phyloP scores from a whole-genome alignment of 35 echinoderm and acorn worm genomes.

The Ophiothrix spiculata region DNA sequence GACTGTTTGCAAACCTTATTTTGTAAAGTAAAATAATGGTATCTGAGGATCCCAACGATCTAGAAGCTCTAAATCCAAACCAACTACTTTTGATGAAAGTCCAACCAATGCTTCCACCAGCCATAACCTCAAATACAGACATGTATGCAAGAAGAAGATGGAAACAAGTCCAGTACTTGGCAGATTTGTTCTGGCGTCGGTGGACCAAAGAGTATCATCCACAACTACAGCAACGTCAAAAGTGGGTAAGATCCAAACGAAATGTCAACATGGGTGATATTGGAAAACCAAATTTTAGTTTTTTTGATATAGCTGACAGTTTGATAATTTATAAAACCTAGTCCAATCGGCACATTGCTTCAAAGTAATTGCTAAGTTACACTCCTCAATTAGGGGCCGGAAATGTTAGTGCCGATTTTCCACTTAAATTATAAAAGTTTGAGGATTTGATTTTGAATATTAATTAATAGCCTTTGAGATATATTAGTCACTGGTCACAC shows the following conservation, averaged over 20 bases:
- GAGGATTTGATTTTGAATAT: too few species aligned
- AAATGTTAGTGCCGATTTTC: too few species aligned
- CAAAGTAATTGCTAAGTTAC: too few species aligned
- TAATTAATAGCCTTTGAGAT: too few species aligned
- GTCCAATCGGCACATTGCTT: too few species aligned
- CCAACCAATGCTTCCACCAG: conserved; percentile 16
- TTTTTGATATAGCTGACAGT: too few species aligned
- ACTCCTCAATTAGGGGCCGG: too few species aligned
- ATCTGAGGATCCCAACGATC: conserved; percentile 59
- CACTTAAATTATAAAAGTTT: too few species aligned
- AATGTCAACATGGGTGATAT: conserved; percentile 38
- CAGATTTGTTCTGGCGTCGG: conserved; percentile 59
- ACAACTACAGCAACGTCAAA: conserved; percentile 45
- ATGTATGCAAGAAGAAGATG: conserved; percentile 49
- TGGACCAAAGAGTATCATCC: conserved; percentile 66
- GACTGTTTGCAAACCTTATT: conserved; percentile 59
- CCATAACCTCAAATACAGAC: conserved; percentile 38
- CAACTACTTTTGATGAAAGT: conserved; percentile 35
- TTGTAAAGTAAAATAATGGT: conserved; percentile 49
- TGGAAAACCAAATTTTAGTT: too few species aligned
- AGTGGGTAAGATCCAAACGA: conserved; percentile 24
- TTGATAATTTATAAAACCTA: too few species aligned
- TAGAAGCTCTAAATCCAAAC: conserved; percentile 55
- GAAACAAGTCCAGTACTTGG: conserved; percentile 63
- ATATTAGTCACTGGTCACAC: too few species aligned